Conservation (phyloP, 2,888 invertebrate genomes). For the Chrysolina americana region DNA sequence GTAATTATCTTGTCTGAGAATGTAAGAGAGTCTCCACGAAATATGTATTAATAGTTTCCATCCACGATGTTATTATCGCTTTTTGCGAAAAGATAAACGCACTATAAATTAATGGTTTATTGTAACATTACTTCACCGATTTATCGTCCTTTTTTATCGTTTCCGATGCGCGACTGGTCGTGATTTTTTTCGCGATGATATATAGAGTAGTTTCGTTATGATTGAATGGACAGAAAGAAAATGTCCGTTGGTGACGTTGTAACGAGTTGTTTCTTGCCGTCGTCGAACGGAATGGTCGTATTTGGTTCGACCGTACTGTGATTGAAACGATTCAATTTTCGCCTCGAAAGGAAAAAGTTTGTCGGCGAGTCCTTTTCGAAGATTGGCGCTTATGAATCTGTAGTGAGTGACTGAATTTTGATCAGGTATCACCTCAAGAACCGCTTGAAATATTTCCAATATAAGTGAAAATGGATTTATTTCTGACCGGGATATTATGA, state of each 20-base stretch:
- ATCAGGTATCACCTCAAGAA: no score
- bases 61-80: constrained; percentile 17
- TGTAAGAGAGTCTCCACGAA: constrained; percentile 42
- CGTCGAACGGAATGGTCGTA: background rate
- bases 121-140: constrained; percentile 3
- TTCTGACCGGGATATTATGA: no score
- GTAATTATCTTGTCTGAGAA: constrained; percentile 52
- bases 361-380: background rate
- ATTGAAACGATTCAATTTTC: constrained; percentile 16
- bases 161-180: background rate
- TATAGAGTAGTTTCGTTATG: constrained; percentile 13
- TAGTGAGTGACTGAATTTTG: no score
- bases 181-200: constrained; percentile 20
- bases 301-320: background rate
- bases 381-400: background rate
- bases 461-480: no score
- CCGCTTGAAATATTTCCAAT: no score
- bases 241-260: background rate
- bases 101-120: constrained; percentile 8
- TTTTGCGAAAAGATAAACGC: constrained; percentile 18
- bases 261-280: background rate
- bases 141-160: background rate
- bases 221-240: constrained; percentile 16
- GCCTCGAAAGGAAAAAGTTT: constrained; percentile 9
- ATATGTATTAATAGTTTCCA: constrained; percentile 41